These are phyloP conservation scores for Philonicus albiceps DNA, from an alignment of 2,888 invertebrate genomes.

Conservation along the genomic window DNA sequence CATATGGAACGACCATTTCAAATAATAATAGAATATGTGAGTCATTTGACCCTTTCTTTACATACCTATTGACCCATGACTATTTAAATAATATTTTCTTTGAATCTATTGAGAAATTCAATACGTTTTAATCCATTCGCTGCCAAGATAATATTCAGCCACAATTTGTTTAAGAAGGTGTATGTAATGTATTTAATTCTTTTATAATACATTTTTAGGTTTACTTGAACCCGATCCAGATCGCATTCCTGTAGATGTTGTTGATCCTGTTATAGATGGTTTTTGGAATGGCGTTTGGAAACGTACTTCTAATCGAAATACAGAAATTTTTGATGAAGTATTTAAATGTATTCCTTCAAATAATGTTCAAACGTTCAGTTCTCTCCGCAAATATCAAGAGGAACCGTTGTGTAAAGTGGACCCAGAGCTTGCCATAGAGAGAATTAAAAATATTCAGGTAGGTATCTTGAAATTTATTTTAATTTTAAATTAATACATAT, in stretches of 20 bases:
- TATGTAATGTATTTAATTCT: too few relatives aligned
- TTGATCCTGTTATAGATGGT: slow-evolving; percentile 79
- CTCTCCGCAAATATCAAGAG: slow-evolving; percentile 79
- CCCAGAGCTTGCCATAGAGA: slow-evolving; percentile 74
- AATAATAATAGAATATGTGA: too few relatives aligned
- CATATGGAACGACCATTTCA: too few relatives aligned
- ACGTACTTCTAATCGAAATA: slow-evolving; percentile 80
- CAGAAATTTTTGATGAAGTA: slow-evolving; percentile 89
- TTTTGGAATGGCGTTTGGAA: slow-evolving; percentile 91
- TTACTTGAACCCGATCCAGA: slow-evolving; percentile 64
- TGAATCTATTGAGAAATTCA: background rate
- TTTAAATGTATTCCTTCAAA: slow-evolving; percentile 93
- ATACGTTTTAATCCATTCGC: background rate
- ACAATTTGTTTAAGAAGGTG: too few relatives aligned
- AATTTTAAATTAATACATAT: too few relatives aligned
- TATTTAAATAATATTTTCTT: background rate
- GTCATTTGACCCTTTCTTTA: too few relatives aligned
- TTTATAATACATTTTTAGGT: slow-evolving; percentile 54
- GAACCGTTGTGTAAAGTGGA: slow-evolving; percentile 78
- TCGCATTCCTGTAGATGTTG: slow-evolving; percentile 67
- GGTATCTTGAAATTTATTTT: too few relatives aligned
- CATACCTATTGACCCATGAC: too few relatives aligned
- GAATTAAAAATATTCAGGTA: slow-evolving; percentile 78
- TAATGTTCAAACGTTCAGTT: slow-evolving; percentile 77
- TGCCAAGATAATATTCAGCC: too few relatives aligned